Evolutionary conservation across 1,140 invertebrate species (phyloP).

Genomic region (Doryteuthis pealeii): DNA sequence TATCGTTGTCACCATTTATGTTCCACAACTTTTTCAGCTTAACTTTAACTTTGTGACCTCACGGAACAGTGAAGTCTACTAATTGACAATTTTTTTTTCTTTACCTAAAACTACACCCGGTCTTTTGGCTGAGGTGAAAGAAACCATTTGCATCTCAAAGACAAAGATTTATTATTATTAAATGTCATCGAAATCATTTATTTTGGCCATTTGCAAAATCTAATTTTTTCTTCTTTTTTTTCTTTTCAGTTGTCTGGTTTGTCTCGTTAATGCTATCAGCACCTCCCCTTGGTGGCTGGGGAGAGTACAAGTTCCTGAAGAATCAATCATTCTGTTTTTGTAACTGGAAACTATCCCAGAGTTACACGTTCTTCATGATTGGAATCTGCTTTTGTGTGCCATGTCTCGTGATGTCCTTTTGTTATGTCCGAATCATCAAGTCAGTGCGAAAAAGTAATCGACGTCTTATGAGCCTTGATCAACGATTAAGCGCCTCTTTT

Average conservation of each 20-base stretch:
- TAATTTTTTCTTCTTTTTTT: slow-evolving; percentile 24
- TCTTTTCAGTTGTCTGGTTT: slow-evolving; percentile 31
- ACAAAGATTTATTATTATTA: too few relatives aligned
- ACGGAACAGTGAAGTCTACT: too few relatives aligned
- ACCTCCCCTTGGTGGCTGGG: slow-evolving; percentile 33
- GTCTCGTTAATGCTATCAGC: slow-evolving; percentile 25
- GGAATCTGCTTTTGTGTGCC: slow-evolving; percentile 44
- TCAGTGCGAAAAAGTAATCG: slow-evolving; percentile 27
- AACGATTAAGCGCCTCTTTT: not conserved
- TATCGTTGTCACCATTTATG: too few relatives aligned
- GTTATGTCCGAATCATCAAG: slow-evolving; percentile 29
- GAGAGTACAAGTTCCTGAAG: slow-evolving; percentile 28
- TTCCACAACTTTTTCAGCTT: too few relatives aligned
- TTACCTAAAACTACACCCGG: too few relatives aligned
- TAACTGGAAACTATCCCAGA: slow-evolving; percentile 36
- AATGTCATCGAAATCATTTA: too few relatives aligned
- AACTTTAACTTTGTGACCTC: too few relatives aligned
- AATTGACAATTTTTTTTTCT: too few relatives aligned
- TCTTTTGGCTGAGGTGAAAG: too few relatives aligned
- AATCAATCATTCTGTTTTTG: slow-evolving; percentile 42
- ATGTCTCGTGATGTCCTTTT: slow-evolving; percentile 39
- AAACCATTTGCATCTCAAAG: too few relatives aligned
- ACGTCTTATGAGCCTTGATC: not conserved
- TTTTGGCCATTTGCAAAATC: not conserved
- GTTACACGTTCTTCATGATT: slow-evolving; percentile 47